Base-by-base conservation (phyloP, 2,113 vertebrate species). In the Axis porcinus region DNA sequence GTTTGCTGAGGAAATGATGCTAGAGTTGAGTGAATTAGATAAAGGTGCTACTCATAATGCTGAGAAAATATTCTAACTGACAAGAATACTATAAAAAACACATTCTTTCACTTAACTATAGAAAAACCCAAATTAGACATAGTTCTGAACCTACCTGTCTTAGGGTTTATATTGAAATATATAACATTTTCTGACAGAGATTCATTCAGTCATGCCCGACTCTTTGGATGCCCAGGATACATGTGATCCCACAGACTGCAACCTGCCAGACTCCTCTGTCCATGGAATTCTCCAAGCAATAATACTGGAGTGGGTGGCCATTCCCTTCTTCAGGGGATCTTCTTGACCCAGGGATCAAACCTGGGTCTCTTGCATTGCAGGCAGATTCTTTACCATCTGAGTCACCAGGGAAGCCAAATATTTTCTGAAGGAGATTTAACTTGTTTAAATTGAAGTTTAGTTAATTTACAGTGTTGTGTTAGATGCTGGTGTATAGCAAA, bases 1-100 rank as follows among this genome's bases (percentile, higher is more conserved):
- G 40, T 45, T 93, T 96, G 47, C 57, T 89, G 47, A 95, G 36
- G 67, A 97, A 94, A 96, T 94, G 28, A 96, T 62, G 70, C 30
- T 30, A 88, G 36, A 95, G 30, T 94, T 95, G 81, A 96, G 40
- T n/a, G 79, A 4, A 93, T 28, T 17, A 95, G 60, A 94, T 79
- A 84, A 96, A 96, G 45, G 95, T 95, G 40, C 89, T 50, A 88
- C 3, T 33, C 57, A 14, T 70, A 21, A 70, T 90, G 62, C 25
- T 58, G 43, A 93, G 47, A 70, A 12, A 94, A 96, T 95, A 85
- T 84, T 54, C 30, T 79, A 93, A 19, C 36, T 83, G 55, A 96
- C 64, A 96, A 89, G 86, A 97, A 88, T 45, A 93, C 45, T 83
- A 6, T 89, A 36, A 97, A 28, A 91, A 57, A n/a, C 0, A 74